Conservation (phyloP, 1,140 invertebrate genomes). For the Berghia stephanieae region DNA sequence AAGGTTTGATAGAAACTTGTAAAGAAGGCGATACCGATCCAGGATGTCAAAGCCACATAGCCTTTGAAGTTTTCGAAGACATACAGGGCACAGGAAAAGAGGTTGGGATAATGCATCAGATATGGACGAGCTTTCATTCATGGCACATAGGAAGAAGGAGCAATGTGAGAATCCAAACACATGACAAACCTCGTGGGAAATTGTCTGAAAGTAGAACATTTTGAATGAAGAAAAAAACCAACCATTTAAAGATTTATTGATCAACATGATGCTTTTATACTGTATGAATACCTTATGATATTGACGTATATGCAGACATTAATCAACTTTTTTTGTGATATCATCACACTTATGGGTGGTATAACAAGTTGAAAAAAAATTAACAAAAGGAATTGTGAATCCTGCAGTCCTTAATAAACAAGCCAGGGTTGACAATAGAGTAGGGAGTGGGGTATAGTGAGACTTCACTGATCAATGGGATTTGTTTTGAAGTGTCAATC, state of each 20-base stretch:
- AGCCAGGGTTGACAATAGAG: no score
- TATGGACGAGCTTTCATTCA: slow-evolving; percentile 57
- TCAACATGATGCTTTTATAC: neutral
- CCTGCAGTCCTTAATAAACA: no score
- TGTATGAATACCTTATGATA: neutral
- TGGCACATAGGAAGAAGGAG: slow-evolving; percentile 52
- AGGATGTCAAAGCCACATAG: slow-evolving; percentile 48
- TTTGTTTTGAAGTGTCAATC: no score
- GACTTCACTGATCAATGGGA: no score
- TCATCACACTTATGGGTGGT: no score
- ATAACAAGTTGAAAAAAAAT: no score
- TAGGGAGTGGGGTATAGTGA: no score
- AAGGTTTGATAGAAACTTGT: slow-evolving; percentile 39
- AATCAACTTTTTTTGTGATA: no score
- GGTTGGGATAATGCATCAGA: slow-evolving; percentile 51
- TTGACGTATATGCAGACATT: no score
- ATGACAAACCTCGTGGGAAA: slow-evolving; percentile 56
- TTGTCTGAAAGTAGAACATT: no score
- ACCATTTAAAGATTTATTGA: neutral
- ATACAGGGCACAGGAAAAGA: slow-evolving; percentile 57
- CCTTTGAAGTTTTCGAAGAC: slow-evolving; percentile 55
- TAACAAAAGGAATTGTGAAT: no score
- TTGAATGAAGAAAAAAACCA: slow-evolving; percentile 26
- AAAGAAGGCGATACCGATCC: slow-evolving; percentile 43
- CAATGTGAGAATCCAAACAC: slow-evolving; percentile 57